These are phyloP conservation scores for Drosophila sp. DNA, from an alignment of 1,140 invertebrate genomes.

Conservation along the genomic window DNA sequence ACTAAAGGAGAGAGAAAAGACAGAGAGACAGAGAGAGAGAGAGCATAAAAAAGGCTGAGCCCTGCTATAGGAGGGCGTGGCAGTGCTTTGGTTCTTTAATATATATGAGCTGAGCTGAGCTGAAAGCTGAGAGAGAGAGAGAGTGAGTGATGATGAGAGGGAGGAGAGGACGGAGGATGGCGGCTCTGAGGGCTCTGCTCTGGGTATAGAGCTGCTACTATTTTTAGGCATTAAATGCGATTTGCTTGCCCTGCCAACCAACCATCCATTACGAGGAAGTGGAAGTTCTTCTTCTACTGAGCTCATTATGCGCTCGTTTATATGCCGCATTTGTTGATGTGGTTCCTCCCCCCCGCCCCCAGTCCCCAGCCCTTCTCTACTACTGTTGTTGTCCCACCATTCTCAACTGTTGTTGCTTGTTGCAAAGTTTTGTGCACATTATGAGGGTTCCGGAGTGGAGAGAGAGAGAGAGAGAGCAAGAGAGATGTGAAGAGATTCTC, in stretches of 20 bases:
- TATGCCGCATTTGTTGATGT: conserved; percentile 77
- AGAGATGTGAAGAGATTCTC: background rate
- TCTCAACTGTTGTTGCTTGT: conserved; percentile 23
- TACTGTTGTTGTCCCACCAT: background rate
- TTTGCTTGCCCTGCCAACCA: conserved; percentile 42
- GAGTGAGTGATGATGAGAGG: too few species aligned
- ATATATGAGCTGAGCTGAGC: conserved; percentile 32
- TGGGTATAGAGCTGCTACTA: conserved; percentile 31
- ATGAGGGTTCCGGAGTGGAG: conserved; percentile 44
- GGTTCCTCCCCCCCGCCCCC: conserved; percentile 24
- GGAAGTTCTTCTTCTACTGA: conserved; percentile 52
- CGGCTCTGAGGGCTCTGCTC: conserved; percentile 3
- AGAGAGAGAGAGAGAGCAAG: background rate
- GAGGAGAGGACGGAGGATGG: too few species aligned
- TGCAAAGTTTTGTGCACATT: conserved; percentile 65
- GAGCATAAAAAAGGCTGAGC: conserved; percentile 71
- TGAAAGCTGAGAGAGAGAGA: too few species aligned
- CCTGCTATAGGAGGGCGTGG: conserved; percentile 54
- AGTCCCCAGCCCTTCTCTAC: background rate
- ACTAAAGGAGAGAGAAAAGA: background rate
- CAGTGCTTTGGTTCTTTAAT: conserved; percentile 45
- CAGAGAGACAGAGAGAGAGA: background rate
- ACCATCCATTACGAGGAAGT: conserved; percentile 35
- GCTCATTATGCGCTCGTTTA: conserved; percentile 80
- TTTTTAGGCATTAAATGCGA: conserved; percentile 76